phyloP scores from a whole-genome alignment of 2,113 vertebrate genomes.

The Microcebus griseorufus region DNA sequence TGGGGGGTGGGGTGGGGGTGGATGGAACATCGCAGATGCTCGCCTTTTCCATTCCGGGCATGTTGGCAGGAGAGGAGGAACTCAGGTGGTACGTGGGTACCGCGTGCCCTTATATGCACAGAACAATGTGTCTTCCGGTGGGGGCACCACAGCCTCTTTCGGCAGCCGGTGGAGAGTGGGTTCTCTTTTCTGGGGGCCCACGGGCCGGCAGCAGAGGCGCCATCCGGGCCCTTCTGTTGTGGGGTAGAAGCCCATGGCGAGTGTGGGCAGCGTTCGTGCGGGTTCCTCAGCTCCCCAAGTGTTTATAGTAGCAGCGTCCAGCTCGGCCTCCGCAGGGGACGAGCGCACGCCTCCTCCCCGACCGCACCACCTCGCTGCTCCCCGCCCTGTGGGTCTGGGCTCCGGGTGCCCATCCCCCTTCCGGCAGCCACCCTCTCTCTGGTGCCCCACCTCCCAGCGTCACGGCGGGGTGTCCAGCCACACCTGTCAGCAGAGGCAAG shows the following conservation, averaged over 20 bases:
- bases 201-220: not conserved
- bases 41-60: conserved; percentile 71
- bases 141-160: conserved; percentile 39
- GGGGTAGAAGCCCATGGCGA: not conserved
- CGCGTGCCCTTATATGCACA: conserved; percentile 51
- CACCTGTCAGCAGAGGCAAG: not conserved
- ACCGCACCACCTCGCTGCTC: not conserved
- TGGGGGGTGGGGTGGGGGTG: conserved; percentile 57
- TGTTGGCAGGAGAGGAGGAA: conserved; percentile 66
- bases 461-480: fast-evolving
- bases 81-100: conserved; percentile 69
- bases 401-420: not conserved
- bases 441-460: not conserved
- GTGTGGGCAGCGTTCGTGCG: not conserved
- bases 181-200: conserved; percentile 5
- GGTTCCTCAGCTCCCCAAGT: not conserved
- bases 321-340: not conserved
- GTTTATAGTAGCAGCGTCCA: conserved; percentile 17
- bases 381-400: not conserved
- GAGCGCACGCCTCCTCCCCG: not conserved
- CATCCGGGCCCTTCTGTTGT: conserved; percentile 33
- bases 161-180: not conserved
- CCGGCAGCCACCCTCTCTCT: not conserved
- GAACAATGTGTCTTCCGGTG: conserved; percentile 62
- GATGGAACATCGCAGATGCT: conserved; percentile 68